phyloP scores from a whole-genome alignment of 2,888 invertebrate genomes.

The Tenthredo notha region DNA sequence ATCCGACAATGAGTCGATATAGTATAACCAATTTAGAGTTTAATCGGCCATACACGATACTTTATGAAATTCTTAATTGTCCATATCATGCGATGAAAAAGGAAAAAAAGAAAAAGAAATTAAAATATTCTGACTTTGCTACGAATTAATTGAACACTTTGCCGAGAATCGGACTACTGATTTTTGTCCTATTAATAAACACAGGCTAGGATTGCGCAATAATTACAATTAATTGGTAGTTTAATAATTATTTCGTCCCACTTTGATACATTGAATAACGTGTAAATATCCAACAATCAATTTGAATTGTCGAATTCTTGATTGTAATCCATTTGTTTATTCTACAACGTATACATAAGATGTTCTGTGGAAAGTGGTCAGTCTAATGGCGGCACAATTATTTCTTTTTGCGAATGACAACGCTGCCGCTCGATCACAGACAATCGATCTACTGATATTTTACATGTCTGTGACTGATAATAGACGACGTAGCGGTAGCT shows the following conservation, averaged over 20 bases:
- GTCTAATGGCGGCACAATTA: too few relatives aligned
- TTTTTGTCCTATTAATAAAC: not conserved
- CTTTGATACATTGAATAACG: not conserved
- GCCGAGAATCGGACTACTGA: not conserved
- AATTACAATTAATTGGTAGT: not conserved
- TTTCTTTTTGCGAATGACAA: too few relatives aligned
- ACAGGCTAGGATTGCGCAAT: not conserved
- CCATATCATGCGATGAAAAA: not conserved
- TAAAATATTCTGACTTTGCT: not conserved
- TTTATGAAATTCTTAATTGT: constrained; percentile 19
- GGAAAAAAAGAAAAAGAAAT: not conserved
- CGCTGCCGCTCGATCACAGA: too few relatives aligned
- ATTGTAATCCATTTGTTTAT: not conserved
- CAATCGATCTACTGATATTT: too few relatives aligned
- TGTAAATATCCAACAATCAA: not conserved
- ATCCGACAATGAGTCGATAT: not conserved
- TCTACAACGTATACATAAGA: not conserved
- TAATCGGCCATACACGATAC: not conserved
- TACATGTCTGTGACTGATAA: too few relatives aligned
- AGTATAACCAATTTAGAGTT: not conserved
- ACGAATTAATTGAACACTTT: constrained; percentile 13
- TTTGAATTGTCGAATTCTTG: not conserved
- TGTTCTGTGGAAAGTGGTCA: too few relatives aligned
- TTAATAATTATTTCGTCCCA: constrained; percentile 3
- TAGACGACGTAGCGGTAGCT: too few relatives aligned